Percentiles rank a stretch among this genome's conserved stretches.
Conservation (phyloP, 2,888 invertebrate genomes). For the Arge pagana region DNA sequence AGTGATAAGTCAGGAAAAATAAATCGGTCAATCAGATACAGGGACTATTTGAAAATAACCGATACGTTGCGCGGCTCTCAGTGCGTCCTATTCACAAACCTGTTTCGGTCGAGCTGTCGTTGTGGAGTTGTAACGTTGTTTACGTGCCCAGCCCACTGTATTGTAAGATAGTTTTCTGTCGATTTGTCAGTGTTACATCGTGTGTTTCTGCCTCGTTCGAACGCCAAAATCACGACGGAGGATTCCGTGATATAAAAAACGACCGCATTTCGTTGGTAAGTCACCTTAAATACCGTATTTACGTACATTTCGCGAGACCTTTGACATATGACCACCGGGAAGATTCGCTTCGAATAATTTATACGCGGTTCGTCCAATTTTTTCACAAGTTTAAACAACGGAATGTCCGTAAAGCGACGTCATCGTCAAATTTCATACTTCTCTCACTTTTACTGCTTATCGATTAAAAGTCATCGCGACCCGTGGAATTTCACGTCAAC, state of each 20-base stretch:
- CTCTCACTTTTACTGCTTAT: no score
- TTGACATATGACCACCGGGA: slow-evolving; percentile 9
- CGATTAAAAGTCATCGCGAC: no score
- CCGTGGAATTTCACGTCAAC: no score
- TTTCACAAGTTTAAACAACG: no score
- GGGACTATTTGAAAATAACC: slow-evolving; percentile 48
- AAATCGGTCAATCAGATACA: slow-evolving; percentile 18
- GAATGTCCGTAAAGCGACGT: no score
- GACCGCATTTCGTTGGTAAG: slow-evolving; percentile 29
- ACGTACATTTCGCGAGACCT: neutral
- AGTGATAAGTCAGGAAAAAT: neutral
- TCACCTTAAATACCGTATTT: slow-evolving; percentile 22
- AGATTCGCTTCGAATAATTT: no score
- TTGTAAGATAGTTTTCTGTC: slow-evolving; percentile 29
- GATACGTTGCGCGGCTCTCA: slow-evolving; percentile 42
- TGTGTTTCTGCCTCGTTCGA: slow-evolving; percentile 15
- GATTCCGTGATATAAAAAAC: slow-evolving; percentile 18
- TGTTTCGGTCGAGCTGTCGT: slow-evolving; percentile 40
- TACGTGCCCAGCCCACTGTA: slow-evolving; percentile 39
- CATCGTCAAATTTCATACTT: no score
- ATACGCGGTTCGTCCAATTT: no score
- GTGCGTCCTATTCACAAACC: slow-evolving; percentile 43
- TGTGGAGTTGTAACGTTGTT: slow-evolving; percentile 47
- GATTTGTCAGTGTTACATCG: neutral
- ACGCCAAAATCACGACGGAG: slow-evolving; percentile 1